Conservation (phyloP, 2,797 vertebrate genomes). For the Ctenopoma kingsleyae region DNA sequence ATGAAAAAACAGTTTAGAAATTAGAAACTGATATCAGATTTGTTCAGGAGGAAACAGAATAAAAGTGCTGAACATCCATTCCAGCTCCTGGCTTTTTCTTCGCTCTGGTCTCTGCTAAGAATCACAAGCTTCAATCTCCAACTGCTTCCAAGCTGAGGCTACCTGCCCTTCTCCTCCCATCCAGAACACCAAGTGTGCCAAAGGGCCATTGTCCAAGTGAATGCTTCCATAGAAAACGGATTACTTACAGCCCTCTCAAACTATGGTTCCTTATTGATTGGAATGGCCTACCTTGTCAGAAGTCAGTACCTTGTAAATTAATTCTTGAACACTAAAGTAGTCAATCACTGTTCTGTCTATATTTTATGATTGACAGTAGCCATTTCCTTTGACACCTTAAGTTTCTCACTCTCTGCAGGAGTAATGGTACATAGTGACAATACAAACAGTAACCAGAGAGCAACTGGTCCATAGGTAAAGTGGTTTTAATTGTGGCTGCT, state of each 20-base stretch:
- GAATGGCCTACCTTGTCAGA: neutral
- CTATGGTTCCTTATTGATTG: neutral
- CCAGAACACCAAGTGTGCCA: too few relatives aligned
- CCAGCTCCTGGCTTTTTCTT: too few relatives aligned
- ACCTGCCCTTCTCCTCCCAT: too few relatives aligned
- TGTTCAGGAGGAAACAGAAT: too few relatives aligned
- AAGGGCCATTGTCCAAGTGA: too few relatives aligned
- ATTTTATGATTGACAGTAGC: slow-evolving; percentile 8
- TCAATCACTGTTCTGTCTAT: slow-evolving; percentile 3
- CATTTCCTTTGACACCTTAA: slow-evolving; percentile 22
- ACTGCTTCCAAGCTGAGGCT: too few relatives aligned
- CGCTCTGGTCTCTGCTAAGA: too few relatives aligned
- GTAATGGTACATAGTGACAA: slow-evolving; percentile 31
- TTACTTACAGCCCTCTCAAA: neutral
- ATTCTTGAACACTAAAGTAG: neutral
- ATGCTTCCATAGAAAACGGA: neutral
- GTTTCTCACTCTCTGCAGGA: slow-evolving; percentile 9
- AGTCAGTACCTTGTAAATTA: slow-evolving; percentile 13
- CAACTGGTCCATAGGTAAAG: slow-evolving; percentile 9
- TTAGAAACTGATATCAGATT: too few relatives aligned
- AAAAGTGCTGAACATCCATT: too few relatives aligned
- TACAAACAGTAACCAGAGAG: neutral
- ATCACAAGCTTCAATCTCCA: too few relatives aligned
- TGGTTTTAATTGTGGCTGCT: slow-evolving; percentile 52
- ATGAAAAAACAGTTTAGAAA: too few relatives aligned